Evolutionary conservation across 2,888 invertebrate species (phyloP), one percentile per base, ranked within the genome.

Genomic region (Operophtera brumata): DNA sequence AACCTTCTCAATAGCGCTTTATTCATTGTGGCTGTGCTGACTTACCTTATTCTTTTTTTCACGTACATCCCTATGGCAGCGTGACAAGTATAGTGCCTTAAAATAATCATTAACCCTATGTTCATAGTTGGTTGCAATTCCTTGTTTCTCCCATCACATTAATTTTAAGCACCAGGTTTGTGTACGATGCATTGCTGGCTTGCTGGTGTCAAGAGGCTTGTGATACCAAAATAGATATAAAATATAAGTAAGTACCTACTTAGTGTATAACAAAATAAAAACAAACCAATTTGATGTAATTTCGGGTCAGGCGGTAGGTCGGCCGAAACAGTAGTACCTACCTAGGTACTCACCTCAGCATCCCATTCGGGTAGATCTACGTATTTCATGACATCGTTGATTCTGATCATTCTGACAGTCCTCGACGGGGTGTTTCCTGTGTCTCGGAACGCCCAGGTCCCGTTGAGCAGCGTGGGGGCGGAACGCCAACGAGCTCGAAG

Each of bases 401-500:
- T 70, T 47, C 85, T 77, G 45, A 89, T 84, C 86, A 86, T 88
- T 35, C 80, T 77, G 11, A 78, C 66, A n/a, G 69, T 65, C 35
- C 80, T 79, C 3, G 58, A 20, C n/a, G 78, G 71, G 12, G 71
- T 65, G 42, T 59, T 50, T 26, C 61, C 66, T 1, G 67, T 61
- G 55, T 83, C 80, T 30, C 59, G 73, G 59, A 91, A 90, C 8
- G 64, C 65, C 43, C 67, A 66, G 4, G 84, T 78, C 12, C 81
- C 86, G 59, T 91, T 89, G 14, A 90, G 80, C 39, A 90, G 78
- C 1, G 89, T 90, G 43, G 90, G 89, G 50, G 86, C 75, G 53
- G 84, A 71, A 1, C 85, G 82, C 90, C 91, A 91, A 10, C 77
- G 74, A 32, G 76, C 81, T 28, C 90, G 85, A 50, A 87, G 20